Conservation (phyloP, 2,113 vertebrate species). For the Vulpes vulpes region DNA sequence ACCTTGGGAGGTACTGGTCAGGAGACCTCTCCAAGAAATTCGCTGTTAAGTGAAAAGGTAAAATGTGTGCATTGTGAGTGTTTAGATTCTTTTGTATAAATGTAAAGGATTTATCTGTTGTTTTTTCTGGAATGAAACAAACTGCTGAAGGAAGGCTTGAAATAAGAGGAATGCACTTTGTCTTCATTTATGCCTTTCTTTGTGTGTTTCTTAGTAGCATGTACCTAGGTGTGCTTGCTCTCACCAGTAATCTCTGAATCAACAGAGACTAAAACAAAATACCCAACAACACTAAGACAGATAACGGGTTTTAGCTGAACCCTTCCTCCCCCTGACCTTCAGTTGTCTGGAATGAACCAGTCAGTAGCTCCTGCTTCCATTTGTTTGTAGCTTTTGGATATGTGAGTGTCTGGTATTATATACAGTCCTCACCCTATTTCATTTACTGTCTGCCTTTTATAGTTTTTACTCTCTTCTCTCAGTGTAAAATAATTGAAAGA, state of each 20-base stretch:
- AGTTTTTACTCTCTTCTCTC: neutral
- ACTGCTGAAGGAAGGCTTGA: neutral
- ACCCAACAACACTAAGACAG: neutral
- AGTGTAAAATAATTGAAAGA: constrained; percentile 47
- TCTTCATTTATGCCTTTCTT: neutral
- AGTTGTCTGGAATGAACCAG: neutral
- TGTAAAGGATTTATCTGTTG: neutral
- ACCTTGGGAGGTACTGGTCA: neutral
- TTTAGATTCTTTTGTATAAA: neutral
- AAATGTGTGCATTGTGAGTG: neutral
- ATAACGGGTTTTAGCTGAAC: neutral
- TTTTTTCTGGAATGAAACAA: constrained; percentile 2
- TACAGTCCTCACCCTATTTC: neutral
- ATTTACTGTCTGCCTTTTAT: neutral
- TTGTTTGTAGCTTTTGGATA: neutral
- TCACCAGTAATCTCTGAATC: neutral
- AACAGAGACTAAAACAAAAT: neutral
- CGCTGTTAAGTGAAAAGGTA: neutral
- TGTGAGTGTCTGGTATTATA: neutral
- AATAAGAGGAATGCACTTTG: neutral
- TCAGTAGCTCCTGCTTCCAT: neutral
- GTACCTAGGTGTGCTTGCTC: neutral
- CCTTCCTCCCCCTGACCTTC: neutral
- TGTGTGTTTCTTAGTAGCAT: neutral
- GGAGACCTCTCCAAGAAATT: neutral